Base-by-base conservation (phyloP, 2,888 invertebrate species). In the Chymomyza fuscimana region DNA sequence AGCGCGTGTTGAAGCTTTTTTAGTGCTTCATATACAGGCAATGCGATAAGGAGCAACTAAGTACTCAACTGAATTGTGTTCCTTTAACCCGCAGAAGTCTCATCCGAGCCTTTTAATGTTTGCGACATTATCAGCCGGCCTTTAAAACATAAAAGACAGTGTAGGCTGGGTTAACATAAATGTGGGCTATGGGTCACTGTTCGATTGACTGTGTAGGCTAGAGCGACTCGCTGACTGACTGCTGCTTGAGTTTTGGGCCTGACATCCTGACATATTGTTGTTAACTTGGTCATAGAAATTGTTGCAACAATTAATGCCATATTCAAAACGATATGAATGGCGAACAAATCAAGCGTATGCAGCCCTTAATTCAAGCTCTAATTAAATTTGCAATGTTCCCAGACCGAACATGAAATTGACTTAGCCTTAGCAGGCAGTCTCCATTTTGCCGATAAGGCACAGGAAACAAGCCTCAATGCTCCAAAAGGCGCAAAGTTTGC, bases 261-360 rank as follows among this genome's bases (percentile, higher is more conserved):
- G 7, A 46, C 40, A 46, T 46, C 40, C 40, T 10, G 40, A 46
- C 40, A 2, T 7, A 16, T 54, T 54, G 54, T 54, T 54, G 10
- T 16, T 54, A n/a, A 54, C 54, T 32, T 15, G 16, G 54, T 4
- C 19, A 22, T 46, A 29, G 12, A 60, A n/a, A 61, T n/a, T 75
- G 76, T 76, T 78, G 80, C 81, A 86, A 81, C 75, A 86, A 86
- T 86, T 86, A 81, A 75, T 73, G 76, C 56, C 60, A 72, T 79
- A 84, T 86, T 84, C 79, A 84, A 82, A 70, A 71, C 73, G 22
- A 60, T 68, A 63, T 79, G 80, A 79, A 79, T 80, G 72, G 79
- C 68, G 52, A 70, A 73, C 74, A 83, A 83, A 83, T 86, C 82
- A 83, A 74, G 61, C 70, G 69, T 70, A 61, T 66, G 65, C 71